Evolutionary conservation across 2,797 vertebrate species (phyloP).

Genomic region (Danio tinwini): DNA sequence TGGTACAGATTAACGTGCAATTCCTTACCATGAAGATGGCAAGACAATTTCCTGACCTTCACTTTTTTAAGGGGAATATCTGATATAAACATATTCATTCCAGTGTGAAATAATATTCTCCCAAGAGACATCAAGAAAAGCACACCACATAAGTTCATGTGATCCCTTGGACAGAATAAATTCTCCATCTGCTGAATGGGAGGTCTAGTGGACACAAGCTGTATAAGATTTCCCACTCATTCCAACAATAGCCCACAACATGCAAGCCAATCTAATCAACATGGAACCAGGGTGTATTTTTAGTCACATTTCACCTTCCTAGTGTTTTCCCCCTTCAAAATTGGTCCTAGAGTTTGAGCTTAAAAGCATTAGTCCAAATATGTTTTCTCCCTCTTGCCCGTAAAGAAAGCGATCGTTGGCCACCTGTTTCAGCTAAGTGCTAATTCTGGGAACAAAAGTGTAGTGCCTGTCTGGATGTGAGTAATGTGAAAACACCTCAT

Average conservation of each 20-base stretch:
- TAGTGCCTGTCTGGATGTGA: slow-evolving; percentile 34
- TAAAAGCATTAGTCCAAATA: slow-evolving; percentile 51
- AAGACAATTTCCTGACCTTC: slow-evolving; percentile 12
- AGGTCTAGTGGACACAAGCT: not conserved
- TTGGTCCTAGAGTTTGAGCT: slow-evolving; percentile 41
- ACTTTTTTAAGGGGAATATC: not conserved
- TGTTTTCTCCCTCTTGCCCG: slow-evolving; percentile 21
- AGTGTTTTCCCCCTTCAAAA: slow-evolving; percentile 34
- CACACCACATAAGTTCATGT: not conserved
- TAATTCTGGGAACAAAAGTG: slow-evolving; percentile 53
- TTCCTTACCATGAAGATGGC: not conserved
- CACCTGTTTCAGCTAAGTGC: slow-evolving; percentile 50
- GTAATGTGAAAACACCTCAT: slow-evolving; percentile 41
- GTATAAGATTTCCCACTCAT: slow-evolving; percentile 8
- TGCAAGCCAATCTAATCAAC: slow-evolving; percentile 43
- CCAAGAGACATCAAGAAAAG: slow-evolving; percentile 18
- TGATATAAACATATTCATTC: slow-evolving; percentile 21
- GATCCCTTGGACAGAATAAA: slow-evolving; percentile 8
- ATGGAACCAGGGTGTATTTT: slow-evolving; percentile 30
- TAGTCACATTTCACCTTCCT: slow-evolving; percentile 33
- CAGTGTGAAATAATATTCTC: slow-evolving; percentile 28
- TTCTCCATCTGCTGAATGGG: not conserved
- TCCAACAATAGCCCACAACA: slow-evolving; percentile 10
- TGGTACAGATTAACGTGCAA: not conserved
- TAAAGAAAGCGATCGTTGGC: slow-evolving; percentile 38